A percentile compares a stretch with the other conserved stretches of the same genome.
These are phyloP conservation scores for Dicerorhinus sumatrensis DNA, from an alignment of 2,113 vertebrate genomes.

Conservation along the genomic window DNA sequence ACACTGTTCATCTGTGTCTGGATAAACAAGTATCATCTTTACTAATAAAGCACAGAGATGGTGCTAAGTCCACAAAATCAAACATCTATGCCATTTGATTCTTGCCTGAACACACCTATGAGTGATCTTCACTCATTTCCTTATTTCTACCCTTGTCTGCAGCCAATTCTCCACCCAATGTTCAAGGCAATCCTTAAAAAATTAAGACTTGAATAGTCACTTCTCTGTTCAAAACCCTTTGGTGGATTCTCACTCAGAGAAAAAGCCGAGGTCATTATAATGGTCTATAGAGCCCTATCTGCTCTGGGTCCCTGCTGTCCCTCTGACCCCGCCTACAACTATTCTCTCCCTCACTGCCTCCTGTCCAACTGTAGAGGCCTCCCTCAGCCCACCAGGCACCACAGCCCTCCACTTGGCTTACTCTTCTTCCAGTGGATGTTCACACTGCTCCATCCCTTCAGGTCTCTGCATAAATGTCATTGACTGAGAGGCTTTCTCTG, in stretches of 20 bases:
- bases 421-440: background rate
- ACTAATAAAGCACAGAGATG: background rate
- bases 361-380: background rate
- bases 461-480: background rate
- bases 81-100: background rate
- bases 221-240: slow-evolving; percentile 7
- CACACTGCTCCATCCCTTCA: background rate
- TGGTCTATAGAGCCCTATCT: background rate
- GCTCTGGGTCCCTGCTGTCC: background rate
- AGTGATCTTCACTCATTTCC: background rate
- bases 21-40: background rate
- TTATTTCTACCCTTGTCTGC: background rate
- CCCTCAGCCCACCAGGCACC: background rate
- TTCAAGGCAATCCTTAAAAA: background rate
- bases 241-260: background rate
- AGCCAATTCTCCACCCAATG: background rate
- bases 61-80: background rate
- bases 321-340: background rate
- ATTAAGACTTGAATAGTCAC: background rate
- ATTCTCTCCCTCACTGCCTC: background rate
- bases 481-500: background rate
- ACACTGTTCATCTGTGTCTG: background rate
- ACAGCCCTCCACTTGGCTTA: too few relatives aligned
- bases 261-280: background rate
- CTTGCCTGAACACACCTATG: background rate